Evolutionary conservation across 2,797 vertebrate species (phyloP).

Genomic region (Gouania willdenowi): DNA sequence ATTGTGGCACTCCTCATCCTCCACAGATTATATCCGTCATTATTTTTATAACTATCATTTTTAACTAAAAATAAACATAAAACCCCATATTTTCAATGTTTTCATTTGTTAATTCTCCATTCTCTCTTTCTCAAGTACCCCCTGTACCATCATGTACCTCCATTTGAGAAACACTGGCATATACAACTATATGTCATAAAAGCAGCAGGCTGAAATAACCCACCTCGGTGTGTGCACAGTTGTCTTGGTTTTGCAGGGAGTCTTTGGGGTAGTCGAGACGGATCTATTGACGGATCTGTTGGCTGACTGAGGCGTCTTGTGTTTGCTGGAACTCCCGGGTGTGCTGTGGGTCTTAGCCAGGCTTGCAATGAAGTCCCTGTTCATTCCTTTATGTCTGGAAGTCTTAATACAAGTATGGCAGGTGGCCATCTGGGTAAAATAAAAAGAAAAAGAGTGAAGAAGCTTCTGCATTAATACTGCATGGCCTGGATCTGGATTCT

Average conservation of each 20-base stretch:
- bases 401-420: conserved; percentile 87
- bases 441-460: conserved; percentile 22
- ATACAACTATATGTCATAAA: too few species aligned
- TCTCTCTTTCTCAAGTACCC: too few species aligned
- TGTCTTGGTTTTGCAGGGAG: conserved; percentile 56
- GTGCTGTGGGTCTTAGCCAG: conserved; percentile 56
- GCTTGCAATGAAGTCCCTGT: conserved; percentile 73
- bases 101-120: too few species aligned
- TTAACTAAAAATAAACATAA: too few species aligned
- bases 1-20: too few species aligned
- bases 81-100: too few species aligned
- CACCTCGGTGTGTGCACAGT: conserved; percentile 70
- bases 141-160: too few species aligned
- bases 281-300: conserved; percentile 38
- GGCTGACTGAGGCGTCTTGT: conserved; percentile 59
- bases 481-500: conserved; percentile 10
- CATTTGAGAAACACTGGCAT: too few species aligned
- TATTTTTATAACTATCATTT: too few species aligned
- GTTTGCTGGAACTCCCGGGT: conserved; percentile 59
- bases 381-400: conserved; percentile 78
- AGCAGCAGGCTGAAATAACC: conserved; percentile 10
- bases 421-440: conserved; percentile 88
- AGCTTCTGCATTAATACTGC: conserved; percentile 30
- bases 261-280: conserved; percentile 45
- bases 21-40: too few species aligned